Evolutionary conservation across 2,888 invertebrate species (phyloP).

Genomic region (Lissocephala sabroskyi): DNA sequence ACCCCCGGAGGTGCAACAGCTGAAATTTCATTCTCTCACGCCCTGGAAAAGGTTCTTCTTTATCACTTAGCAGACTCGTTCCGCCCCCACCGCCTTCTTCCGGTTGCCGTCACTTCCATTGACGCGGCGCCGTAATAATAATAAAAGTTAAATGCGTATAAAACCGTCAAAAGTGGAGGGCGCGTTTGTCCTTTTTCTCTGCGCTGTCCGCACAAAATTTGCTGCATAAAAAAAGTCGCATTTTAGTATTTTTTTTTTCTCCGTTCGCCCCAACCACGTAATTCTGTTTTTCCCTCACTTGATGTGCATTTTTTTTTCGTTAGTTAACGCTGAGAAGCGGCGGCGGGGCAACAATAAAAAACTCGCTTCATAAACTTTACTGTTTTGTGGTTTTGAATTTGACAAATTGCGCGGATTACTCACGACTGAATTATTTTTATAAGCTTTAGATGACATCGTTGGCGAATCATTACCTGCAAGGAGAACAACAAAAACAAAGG

Average conservation of each 20-base stretch:
- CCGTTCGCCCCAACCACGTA: too few relatives aligned
- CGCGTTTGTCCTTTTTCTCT: constrained; percentile 1
- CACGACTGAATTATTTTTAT: constrained; percentile 23
- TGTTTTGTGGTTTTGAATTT: constrained; percentile 20
- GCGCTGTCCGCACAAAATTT: background rate
- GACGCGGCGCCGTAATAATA: constrained; percentile 26
- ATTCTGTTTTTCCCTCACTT: too few relatives aligned
- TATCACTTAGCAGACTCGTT: too few relatives aligned
- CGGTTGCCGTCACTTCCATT: background rate
- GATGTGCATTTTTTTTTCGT: too few relatives aligned
- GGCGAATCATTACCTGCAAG: constrained; percentile 31
- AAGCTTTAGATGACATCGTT: constrained; percentile 7
- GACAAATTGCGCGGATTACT: constrained; percentile 35
- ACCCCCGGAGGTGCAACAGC: too few relatives aligned
- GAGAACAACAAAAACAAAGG: constrained; percentile 3
- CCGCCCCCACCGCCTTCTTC: too few relatives aligned
- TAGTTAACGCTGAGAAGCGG: too few relatives aligned
- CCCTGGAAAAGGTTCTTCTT: too few relatives aligned
- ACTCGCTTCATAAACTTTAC: constrained; percentile 31
- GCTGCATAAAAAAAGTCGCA: background rate
- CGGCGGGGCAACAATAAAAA: constrained; percentile 22
- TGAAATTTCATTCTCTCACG: too few relatives aligned
- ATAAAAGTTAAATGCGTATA: constrained; percentile 56
- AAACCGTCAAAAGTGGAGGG: constrained; percentile 35
- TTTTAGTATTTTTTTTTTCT: constrained; percentile 16